These are phyloP conservation scores for Oceanodroma tethys DNA, from an alignment of 2,113 vertebrate species.

Conservation along the genomic window DNA sequence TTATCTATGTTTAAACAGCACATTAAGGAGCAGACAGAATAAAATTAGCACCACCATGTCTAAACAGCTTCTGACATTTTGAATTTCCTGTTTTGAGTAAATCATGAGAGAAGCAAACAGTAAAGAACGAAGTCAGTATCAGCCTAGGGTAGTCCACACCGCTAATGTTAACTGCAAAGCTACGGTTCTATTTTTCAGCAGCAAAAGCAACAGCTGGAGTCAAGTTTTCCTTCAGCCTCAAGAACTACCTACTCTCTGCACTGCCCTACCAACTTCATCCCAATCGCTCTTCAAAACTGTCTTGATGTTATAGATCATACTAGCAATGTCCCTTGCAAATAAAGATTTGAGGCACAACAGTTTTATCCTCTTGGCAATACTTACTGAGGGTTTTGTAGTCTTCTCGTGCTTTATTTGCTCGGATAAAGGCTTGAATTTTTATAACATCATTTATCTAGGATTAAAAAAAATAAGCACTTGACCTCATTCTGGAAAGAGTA, in stretches of 20 bases:
- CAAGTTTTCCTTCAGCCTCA: neutral
- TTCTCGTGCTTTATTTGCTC: conserved; percentile 97
- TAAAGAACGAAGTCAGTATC: neutral
- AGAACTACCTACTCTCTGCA: neutral
- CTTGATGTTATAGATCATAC: neutral
- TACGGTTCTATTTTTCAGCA: neutral
- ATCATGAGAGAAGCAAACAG: neutral
- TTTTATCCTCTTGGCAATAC: conserved; percentile 56
- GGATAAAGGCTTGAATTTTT: conserved; percentile 97
- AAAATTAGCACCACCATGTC: neutral
- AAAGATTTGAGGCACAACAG: neutral
- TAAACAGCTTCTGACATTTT: neutral
- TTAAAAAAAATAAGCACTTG: neutral
- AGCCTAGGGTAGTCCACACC: neutral
- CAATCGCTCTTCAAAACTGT: neutral
- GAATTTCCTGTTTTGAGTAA: neutral
- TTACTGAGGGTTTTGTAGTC: conserved; percentile 99
- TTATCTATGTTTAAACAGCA: neutral
- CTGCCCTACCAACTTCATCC: neutral
- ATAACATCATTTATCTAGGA: conserved; percentile 89
- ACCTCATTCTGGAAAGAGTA: neutral
- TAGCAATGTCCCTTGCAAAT: neutral
- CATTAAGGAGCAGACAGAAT: neutral
- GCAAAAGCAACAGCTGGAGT: neutral
- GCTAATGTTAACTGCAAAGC: neutral